Evolutionary conservation across 2,113 vertebrate species (phyloP), one percentile per base, ranked within the genome.

Genomic region (Bufo bufo): DNA sequence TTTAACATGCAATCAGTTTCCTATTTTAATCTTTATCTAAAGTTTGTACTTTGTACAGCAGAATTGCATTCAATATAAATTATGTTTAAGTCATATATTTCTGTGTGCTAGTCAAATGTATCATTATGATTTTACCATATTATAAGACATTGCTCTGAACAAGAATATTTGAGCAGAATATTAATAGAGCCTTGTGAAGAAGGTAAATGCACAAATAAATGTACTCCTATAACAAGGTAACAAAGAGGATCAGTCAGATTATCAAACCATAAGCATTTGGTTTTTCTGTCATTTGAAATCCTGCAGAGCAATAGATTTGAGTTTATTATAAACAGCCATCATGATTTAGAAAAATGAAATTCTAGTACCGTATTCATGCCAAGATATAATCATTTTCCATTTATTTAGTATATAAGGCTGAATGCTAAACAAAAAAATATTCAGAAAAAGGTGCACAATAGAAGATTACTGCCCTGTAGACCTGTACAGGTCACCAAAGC

Each of bases 111-210:
- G 47, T n/a, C 49, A 77, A 77, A 54, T 52, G 49, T 77, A 77
- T 54, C 4, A 77, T 77, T 77, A 79, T 79, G 16, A 58, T 54
- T 58, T 79, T 78, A 78, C 49, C 77, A n/a, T 78, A 78, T 54
- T 54, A 79, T 79, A 58, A 54, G 4, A 33, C n/a, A 5, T 58
- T 54, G n/a, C 20, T 52, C 7, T 54, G 77, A 56, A 58, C n/a
- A 79, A 56, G 49, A 79, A 33, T 79, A 79, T 79, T 23, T 56
- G 2, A 50, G 19, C 3, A 58, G 20, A 23, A 14, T 33, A 56
- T 79, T 79, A 79, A n/a, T 79, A 56, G 12, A 79, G 7, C 10
- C 49, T 79, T 79, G 20, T n/a, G 52, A 56, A 58, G 50, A 23
- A 79, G 33, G 23, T 33, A 79, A 79, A 79, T 58, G n/a, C 47